Evolutionary conservation across 2,113 vertebrate genomes (phyloP).

Genomic region (Isurus oxyrinchus): DNA sequence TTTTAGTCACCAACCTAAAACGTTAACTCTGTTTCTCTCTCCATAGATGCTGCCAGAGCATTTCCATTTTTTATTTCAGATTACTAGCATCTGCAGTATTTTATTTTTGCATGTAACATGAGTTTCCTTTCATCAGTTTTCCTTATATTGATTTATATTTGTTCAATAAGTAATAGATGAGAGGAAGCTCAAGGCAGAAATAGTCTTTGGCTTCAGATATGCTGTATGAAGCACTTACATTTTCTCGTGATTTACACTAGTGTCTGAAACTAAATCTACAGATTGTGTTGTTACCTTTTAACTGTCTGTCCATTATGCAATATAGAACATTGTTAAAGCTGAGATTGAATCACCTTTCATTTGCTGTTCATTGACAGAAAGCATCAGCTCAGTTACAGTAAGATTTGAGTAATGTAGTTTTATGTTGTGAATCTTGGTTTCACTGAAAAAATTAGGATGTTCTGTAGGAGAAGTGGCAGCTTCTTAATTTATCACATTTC

Average conservation of each 20-base stretch:
- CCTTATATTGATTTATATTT: not conserved
- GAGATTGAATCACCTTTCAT: conserved; percentile 17
- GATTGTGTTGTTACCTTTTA: not conserved
- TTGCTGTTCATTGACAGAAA: conserved; percentile 15
- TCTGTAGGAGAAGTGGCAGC: not conserved
- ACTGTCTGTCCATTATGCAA: not conserved
- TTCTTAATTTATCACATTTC: conserved; percentile 14
- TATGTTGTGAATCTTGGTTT: not conserved
- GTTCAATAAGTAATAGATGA: not conserved
- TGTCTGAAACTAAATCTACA: not conserved
- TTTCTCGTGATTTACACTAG: not conserved
- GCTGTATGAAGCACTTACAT: not conserved
- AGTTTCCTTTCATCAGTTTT: not conserved
- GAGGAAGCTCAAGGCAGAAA: not conserved
- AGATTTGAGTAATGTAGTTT: not conserved
- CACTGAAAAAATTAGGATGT: not conserved
- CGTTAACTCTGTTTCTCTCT: not conserved
- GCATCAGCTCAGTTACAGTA: not conserved
- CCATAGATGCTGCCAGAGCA: not conserved
- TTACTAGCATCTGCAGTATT: not conserved
- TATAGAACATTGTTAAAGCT: not conserved
- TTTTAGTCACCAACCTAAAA: not conserved
- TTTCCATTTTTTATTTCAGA: not conserved
- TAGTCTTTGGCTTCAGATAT: not conserved
- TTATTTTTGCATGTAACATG: not conserved